These are phyloP conservation scores for Carabus problematicus DNA, from an alignment of 2,888 invertebrate genomes.

Conservation along the genomic window DNA sequence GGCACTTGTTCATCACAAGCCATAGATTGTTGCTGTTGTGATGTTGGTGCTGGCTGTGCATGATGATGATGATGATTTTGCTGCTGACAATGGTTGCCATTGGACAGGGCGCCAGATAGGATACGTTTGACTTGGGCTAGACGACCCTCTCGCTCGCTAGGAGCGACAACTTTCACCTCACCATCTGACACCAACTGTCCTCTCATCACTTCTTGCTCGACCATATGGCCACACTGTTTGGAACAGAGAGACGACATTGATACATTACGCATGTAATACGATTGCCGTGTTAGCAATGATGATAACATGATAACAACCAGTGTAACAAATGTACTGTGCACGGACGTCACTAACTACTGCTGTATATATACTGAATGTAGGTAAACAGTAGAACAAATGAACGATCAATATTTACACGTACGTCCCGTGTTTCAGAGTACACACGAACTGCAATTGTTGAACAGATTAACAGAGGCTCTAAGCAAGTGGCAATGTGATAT, in stretches of 20 bases:
- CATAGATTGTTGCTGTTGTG: constrained; percentile 51
- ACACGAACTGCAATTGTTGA: constrained; percentile 3
- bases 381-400: neutral
- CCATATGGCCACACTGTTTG: constrained; percentile 51
- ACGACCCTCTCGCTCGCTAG: constrained; percentile 50
- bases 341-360: neutral
- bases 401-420: constrained; percentile 17
- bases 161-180: constrained; percentile 47
- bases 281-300: too few species aligned
- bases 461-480: neutral
- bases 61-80: constrained; percentile 54
- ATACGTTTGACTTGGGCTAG: constrained; percentile 53
- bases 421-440: neutral
- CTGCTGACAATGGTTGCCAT: constrained; percentile 44
- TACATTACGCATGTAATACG: too few species aligned
- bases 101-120: constrained; percentile 48
- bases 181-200: constrained; percentile 49
- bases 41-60: constrained; percentile 44
- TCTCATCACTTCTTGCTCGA: constrained; percentile 53
- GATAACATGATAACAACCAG: too few species aligned
- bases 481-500: too few species aligned
- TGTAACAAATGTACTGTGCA: neutral
- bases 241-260: constrained; percentile 1
- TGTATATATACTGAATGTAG: constrained; percentile 6
- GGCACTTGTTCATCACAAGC: constrained; percentile 49